These are phyloP conservation scores for Acarapis woodi DNA, from an alignment of 1,140 invertebrate genomes.

Conservation along the genomic window DNA sequence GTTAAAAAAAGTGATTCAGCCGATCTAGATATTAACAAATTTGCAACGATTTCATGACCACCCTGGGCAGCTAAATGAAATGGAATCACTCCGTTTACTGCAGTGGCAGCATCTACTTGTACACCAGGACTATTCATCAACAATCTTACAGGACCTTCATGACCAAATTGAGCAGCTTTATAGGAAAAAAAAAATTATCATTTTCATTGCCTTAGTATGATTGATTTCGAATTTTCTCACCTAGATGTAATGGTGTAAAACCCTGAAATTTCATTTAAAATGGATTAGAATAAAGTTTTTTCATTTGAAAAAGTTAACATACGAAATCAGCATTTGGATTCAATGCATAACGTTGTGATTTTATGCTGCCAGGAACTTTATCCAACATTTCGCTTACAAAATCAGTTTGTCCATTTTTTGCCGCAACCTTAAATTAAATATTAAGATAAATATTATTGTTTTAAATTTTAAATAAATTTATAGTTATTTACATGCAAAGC, in stretches of 20 bases:
- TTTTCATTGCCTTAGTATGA: no score
- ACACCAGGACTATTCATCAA: slow-evolving; percentile 85
- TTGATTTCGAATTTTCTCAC: no score
- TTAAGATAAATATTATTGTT: no score
- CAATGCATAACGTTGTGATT: slow-evolving; percentile 57
- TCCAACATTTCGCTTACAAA: slow-evolving; percentile 78
- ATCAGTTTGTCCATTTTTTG: slow-evolving; percentile 90
- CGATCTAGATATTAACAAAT: slow-evolving; percentile 67
- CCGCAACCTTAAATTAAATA: no score
- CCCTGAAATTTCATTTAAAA: no score
- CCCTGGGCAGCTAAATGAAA: slow-evolving; percentile 87
- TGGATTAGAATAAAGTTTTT: no score
- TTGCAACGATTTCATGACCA: slow-evolving; percentile 79
- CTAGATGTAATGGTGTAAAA: neutral
- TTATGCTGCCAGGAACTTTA: slow-evolving; percentile 68
- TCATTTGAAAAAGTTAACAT: no score
- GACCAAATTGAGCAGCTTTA: slow-evolving; percentile 77
- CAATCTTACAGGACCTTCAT: slow-evolving; percentile 79
- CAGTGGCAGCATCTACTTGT: slow-evolving; percentile 71
- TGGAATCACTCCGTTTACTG: slow-evolving; percentile 34
- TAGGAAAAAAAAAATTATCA: no score
- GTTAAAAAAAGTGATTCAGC: slow-evolving; percentile 66
- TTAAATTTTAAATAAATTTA: no score
- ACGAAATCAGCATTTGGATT: slow-evolving; percentile 43
- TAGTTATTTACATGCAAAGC: slow-evolving; percentile 88